Conservation (phyloP, 2,888 invertebrate genomes). For the Patella pellucida region DNA sequence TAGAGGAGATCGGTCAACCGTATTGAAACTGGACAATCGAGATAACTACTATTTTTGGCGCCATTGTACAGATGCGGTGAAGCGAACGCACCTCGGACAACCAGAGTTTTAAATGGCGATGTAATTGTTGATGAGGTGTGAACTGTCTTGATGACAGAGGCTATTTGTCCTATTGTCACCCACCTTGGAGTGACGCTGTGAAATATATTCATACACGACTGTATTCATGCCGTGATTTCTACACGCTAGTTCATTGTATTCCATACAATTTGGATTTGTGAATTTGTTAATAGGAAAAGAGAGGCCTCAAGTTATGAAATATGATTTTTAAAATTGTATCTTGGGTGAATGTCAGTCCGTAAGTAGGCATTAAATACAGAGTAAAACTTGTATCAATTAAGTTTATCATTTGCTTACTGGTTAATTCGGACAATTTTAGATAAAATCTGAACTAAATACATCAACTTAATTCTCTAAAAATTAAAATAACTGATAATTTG, state of each 20-base stretch:
- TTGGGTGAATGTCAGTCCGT: too few relatives aligned
- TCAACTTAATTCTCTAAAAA: too few relatives aligned
- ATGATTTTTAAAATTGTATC: too few relatives aligned
- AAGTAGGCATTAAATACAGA: too few relatives aligned
- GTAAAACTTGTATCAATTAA: too few relatives aligned
- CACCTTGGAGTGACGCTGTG: background rate
- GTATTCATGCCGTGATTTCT: background rate
- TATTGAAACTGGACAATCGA: background rate
- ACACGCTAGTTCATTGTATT: background rate
- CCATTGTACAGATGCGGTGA: conserved; percentile 1
- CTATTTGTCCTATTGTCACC: conserved; percentile 2
- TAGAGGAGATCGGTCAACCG: too few relatives aligned
- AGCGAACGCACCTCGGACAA: conserved; percentile 1
- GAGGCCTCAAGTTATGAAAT: too few relatives aligned
- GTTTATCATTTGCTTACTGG: too few relatives aligned
- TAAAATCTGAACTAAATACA: too few relatives aligned
- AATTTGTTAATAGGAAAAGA: background rate
- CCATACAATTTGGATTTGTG: background rate
- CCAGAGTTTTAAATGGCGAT: background rate
- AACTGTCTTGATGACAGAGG: background rate
- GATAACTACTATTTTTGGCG: background rate
- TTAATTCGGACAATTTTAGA: too few relatives aligned
- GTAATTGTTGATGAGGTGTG: background rate
- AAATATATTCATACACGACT: background rate
- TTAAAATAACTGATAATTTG: too few relatives aligned